Evolutionary conservation across 2,797 vertebrate species (phyloP).

Genomic region (Zalophus californianus): DNA sequence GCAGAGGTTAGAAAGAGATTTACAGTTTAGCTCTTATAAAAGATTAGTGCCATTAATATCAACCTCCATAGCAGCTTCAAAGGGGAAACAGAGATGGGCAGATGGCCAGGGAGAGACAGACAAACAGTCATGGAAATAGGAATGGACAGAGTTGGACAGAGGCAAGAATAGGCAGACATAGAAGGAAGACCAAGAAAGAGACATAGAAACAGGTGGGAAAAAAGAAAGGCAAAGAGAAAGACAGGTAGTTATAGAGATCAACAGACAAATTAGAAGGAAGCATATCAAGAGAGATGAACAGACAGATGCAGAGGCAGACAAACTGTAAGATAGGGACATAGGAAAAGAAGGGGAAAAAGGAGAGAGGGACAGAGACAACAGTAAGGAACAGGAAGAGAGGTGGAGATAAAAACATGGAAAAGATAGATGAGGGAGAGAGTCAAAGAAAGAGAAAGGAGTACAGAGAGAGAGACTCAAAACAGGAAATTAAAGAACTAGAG

Average conservation of each 20-base stretch:
- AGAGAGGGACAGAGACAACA: background rate
- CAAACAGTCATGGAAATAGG: background rate
- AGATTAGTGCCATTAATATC: constrained; percentile 35
- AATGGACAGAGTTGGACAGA: background rate
- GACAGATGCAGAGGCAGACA: constrained; percentile 6
- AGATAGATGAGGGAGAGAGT: background rate
- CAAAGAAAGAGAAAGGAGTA: background rate
- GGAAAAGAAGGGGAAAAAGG: background rate
- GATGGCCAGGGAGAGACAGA: background rate
- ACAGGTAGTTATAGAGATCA: background rate
- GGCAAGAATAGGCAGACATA: background rate
- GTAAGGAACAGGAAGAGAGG: background rate
- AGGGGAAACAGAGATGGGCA: background rate
- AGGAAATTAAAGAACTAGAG: background rate
- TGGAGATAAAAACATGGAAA: background rate
- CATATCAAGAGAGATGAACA: constrained; percentile 16
- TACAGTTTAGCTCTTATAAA: constrained; percentile 51
- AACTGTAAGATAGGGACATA: background rate
- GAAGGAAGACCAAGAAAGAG: background rate
- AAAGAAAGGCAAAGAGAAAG: background rate
- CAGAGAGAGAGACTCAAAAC: background rate
- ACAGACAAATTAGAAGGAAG: background rate
- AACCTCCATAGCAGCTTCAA: constrained; percentile 39
- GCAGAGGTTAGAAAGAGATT: constrained; percentile 12
- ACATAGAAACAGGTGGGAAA: background rate